These are phyloP conservation scores for Oreotrochilus melanogaster DNA, from an alignment of 2,113 vertebrate genomes.

Conservation along the genomic window DNA sequence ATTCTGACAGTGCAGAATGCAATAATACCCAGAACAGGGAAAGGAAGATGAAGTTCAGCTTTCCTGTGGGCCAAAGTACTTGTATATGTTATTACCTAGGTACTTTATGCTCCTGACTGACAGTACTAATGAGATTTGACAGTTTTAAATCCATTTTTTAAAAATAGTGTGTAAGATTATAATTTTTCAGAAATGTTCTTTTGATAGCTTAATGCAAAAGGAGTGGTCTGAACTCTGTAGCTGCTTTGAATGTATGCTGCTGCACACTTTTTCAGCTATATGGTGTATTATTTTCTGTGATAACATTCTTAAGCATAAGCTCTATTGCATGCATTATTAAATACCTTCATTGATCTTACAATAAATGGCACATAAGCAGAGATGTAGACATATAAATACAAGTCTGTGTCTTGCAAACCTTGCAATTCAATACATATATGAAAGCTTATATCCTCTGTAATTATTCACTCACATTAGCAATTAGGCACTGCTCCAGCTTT, in stretches of 20 bases:
- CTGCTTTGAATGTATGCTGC: not conserved
- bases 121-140: not conserved
- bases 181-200: not conserved
- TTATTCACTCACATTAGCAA: constrained; percentile 5
- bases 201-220: not conserved
- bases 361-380: not conserved
- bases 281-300: not conserved
- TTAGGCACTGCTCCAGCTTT: not conserved
- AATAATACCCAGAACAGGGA: not conserved
- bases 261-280: not conserved
- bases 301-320: not conserved
- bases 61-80: not conserved
- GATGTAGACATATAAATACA: not conserved
- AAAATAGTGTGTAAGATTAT: not conserved
- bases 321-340: constrained; percentile 11
- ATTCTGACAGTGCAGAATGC: not conserved
- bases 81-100: not conserved
- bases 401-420: not conserved
- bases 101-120: not conserved
- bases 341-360: constrained; percentile 22
- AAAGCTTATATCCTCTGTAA: constrained; percentile 40
- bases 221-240: not conserved
- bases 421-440: not conserved
- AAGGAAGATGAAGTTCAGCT: not conserved
- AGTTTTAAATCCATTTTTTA: not conserved